Conservation (phyloP, 2,113 vertebrate genomes). For the Cephalopterus ornatus region DNA sequence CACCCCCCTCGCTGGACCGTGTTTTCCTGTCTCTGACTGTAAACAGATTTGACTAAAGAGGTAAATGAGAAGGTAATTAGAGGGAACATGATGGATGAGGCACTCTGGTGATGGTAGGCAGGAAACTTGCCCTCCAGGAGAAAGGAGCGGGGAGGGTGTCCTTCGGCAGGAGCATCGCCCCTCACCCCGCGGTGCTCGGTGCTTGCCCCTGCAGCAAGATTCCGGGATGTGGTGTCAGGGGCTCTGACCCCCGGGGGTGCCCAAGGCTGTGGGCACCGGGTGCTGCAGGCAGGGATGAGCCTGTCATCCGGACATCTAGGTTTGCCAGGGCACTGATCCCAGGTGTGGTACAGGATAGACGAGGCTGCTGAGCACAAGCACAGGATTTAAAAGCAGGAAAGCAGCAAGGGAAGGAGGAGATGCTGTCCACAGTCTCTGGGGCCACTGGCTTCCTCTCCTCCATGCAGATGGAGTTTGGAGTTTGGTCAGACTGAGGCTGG, state of each 20-base stretch:
- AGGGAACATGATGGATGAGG: constrained; percentile 74
- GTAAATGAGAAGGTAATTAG: constrained; percentile 78
- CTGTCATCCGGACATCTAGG: background rate
- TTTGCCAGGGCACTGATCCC: background rate
- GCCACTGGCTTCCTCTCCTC: rapidly evolving
- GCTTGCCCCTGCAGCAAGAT: background rate
- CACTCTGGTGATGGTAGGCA: constrained; percentile 16
- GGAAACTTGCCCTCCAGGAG: background rate
- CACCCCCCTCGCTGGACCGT: background rate
- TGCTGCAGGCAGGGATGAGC: background rate
- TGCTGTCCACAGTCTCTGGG: background rate
- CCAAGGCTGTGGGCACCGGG: background rate
- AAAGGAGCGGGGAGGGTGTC: background rate
- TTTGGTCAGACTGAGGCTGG: background rate
- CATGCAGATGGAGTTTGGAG: background rate
- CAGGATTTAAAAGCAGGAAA: background rate
- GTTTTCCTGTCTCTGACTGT: constrained; percentile 70
- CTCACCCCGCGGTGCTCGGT: rapidly evolving
- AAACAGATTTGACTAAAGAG: constrained; percentile 78
- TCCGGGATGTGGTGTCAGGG: rapidly evolving
- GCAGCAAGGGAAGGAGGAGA: background rate
- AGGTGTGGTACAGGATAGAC: rapidly evolving
- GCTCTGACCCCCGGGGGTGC: background rate
- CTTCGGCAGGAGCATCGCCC: background rate
- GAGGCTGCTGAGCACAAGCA: background rate